Evolutionary conservation across 2,113 vertebrate species (phyloP).

Genomic region (Mastomys coucha): DNA sequence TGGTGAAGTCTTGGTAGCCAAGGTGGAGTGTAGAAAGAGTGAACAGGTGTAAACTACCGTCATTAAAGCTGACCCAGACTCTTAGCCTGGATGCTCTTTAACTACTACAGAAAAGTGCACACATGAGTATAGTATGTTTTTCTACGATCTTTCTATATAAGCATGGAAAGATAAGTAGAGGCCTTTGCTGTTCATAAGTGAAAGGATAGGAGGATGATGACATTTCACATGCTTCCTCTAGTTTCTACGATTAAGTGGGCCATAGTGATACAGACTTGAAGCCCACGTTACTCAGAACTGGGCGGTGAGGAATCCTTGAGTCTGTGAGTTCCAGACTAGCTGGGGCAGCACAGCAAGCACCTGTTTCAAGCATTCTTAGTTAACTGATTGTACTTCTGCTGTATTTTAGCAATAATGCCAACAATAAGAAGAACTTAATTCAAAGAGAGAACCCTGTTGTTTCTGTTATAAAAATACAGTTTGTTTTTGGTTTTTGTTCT

Average conservation of each 20-base stretch:
- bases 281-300: neutral
- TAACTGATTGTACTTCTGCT: neutral
- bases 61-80: neutral
- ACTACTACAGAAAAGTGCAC: neutral
- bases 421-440: neutral
- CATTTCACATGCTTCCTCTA: neutral
- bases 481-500: too few relatives aligned
- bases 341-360: neutral
- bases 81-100: neutral
- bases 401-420: neutral
- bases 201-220: neutral
- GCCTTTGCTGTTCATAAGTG: neutral
- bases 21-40: neutral
- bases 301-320: too few relatives aligned
- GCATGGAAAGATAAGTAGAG: neutral
- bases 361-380: neutral
- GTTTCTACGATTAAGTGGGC: neutral
- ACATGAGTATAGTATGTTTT: neutral
- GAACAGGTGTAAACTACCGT: neutral
- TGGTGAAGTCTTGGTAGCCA: neutral
- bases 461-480: constrained; percentile 34
- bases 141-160: constrained; percentile 24
- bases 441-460: neutral
- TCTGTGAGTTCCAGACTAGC: neutral
- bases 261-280: neutral